phyloP scores from a whole-genome alignment of 1,140 invertebrate genomes.

The Penaeus indicus region DNA sequence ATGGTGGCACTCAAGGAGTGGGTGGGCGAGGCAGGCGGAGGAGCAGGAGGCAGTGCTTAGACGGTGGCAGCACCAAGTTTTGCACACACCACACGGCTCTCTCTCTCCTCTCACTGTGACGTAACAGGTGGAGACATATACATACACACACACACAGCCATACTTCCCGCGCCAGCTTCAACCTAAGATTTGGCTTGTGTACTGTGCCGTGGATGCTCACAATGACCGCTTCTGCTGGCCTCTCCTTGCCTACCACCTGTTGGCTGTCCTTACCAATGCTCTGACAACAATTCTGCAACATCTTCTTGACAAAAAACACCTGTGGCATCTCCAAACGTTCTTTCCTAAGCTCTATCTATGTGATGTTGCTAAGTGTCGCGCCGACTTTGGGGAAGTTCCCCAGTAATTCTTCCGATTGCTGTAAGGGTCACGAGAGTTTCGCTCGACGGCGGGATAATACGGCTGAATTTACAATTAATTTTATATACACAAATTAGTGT shows the following conservation, averaged over 20 bases:
- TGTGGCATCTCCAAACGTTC: slow-evolving; percentile 7
- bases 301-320: slow-evolving; percentile 23
- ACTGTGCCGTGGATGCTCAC: slow-evolving; percentile 33
- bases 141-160: slow-evolving; percentile 7
- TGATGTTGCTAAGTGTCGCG: no score
- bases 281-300: slow-evolving; percentile 6
- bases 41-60: neutral
- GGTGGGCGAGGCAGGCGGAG: slow-evolving; percentile 10
- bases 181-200: slow-evolving; percentile 40
- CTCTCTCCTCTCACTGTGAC: slow-evolving; percentile 36
- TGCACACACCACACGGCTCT: slow-evolving; percentile 42
- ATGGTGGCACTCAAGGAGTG: slow-evolving; percentile 36
- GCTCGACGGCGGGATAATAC: no score
- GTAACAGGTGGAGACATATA: slow-evolving; percentile 50
- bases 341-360: neutral
- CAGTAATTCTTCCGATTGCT: no score
- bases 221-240: slow-evolving; percentile 56
- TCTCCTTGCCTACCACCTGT: slow-evolving; percentile 55
- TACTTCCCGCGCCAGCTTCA: slow-evolving; percentile 51
- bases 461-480: no score
- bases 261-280: slow-evolving; percentile 26
- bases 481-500: no score
- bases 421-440: no score
- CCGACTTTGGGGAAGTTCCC: no score
- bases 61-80: slow-evolving; percentile 27